Conservation (phyloP, 2,888 invertebrate species). For the Macropis europaea region DNA sequence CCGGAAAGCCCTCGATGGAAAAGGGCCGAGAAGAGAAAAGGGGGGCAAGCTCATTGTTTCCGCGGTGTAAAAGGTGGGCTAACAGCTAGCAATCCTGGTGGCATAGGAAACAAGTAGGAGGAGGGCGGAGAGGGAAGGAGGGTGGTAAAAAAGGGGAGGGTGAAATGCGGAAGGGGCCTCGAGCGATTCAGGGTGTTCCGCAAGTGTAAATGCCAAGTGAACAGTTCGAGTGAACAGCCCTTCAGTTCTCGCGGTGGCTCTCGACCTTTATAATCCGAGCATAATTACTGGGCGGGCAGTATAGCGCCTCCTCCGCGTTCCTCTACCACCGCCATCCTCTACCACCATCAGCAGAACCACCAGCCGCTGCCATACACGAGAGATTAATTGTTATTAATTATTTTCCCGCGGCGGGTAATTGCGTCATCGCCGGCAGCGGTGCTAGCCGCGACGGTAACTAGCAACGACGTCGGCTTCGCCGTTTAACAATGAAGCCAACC, state of each 20-base stretch:
- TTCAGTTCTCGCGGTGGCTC: slow-evolving; percentile 72
- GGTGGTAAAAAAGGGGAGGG: slow-evolving; percentile 41
- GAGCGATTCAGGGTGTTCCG: slow-evolving; percentile 72
- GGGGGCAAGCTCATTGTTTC: slow-evolving; percentile 71
- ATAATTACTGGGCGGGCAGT: slow-evolving; percentile 76
- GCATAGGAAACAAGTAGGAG: slow-evolving; percentile 37
- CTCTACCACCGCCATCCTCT: slow-evolving; percentile 38
- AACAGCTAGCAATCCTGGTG: slow-evolving; percentile 55
- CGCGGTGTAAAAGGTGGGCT: slow-evolving; percentile 66
- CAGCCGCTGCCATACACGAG: slow-evolving; percentile 73
- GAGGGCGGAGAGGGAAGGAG: slow-evolving; percentile 24
- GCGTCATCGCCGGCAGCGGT: slow-evolving; percentile 71
- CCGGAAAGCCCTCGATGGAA: slow-evolving; percentile 65
- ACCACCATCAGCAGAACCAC: slow-evolving; percentile 44
- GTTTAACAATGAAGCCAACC: slow-evolving; percentile 75
- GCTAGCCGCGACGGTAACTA: slow-evolving; percentile 50
- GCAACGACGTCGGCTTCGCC: slow-evolving; percentile 63
- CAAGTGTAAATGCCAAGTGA: slow-evolving; percentile 78
- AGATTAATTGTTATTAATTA: slow-evolving; percentile 80
- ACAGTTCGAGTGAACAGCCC: slow-evolving; percentile 79
- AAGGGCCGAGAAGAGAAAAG: slow-evolving; percentile 58
- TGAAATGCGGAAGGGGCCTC: slow-evolving; percentile 59
- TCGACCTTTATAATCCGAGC: slow-evolving; percentile 79
- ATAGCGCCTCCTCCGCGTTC: slow-evolving; percentile 58
- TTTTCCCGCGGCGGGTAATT: slow-evolving; percentile 76